Conservation (phyloP, 2,888 invertebrate genomes). For the Nymphalis urticae region DNA sequence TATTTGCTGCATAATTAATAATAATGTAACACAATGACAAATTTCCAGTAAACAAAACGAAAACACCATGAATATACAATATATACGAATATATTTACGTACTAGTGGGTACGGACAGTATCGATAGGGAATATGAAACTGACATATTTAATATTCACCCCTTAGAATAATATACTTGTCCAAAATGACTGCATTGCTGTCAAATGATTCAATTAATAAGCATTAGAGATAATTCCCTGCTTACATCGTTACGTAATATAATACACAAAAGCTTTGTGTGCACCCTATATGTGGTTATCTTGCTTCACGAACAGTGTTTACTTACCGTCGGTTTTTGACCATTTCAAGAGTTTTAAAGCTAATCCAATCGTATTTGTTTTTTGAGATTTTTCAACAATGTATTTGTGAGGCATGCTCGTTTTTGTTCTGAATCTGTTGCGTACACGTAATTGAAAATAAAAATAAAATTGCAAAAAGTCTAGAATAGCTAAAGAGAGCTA, state of each 20-base stretch:
- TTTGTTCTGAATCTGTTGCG: not conserved
- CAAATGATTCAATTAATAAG: constrained; percentile 9
- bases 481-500: no score
- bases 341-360: not conserved
- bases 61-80: no score
- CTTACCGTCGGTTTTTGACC: not conserved
- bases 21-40: no score
- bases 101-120: not conserved
- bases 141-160: constrained; percentile 13
- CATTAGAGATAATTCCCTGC: constrained; percentile 5
- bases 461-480: no score
- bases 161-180: constrained; percentile 9
- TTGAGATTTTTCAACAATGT: not conserved
- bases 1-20: no score
- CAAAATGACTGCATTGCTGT: constrained; percentile 1
- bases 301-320: constrained; percentile 16
- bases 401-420: not conserved
- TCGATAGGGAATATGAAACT: not conserved
- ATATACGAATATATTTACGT: no score
- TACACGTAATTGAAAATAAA: no score
- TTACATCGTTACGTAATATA: constrained; percentile 12
- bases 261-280: not conserved
- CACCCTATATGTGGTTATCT: constrained; percentile 10
- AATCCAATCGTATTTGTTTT: not conserved
- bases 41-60: no score